A percentile compares a stretch with the other conserved stretches of the same genome.
These are phyloP conservation scores for Drosophila koepferae DNA, from an alignment of 2,888 invertebrate genomes.

Conservation along the genomic window DNA sequence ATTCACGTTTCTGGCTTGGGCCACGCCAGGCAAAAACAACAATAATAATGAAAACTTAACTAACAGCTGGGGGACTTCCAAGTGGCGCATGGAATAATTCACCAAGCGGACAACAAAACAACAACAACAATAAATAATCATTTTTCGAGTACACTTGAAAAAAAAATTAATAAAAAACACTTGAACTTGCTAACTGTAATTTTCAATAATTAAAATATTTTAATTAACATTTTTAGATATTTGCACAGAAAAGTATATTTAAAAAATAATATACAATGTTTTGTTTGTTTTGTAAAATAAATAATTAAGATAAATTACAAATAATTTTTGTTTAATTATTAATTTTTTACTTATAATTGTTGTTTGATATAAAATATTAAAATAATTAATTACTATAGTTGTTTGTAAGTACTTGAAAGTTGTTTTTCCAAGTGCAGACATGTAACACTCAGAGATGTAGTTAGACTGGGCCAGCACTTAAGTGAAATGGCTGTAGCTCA, in stretches of 20 bases:
- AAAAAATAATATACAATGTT: too few relatives aligned
- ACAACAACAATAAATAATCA: slow-evolving; percentile 43
- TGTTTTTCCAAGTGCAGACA: slow-evolving; percentile 33
- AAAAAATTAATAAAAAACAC: background rate
- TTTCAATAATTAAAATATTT: background rate
- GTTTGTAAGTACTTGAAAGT: too few relatives aligned
- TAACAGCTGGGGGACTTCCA: slow-evolving; percentile 35
- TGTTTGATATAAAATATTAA: too few relatives aligned
- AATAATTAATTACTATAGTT: background rate
- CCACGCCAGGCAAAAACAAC: background rate
- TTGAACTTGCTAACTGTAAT: background rate
- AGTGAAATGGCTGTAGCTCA: slow-evolving; percentile 68
- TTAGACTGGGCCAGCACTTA: slow-evolving; percentile 62
- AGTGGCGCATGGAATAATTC: slow-evolving; percentile 60
- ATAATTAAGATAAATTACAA: too few relatives aligned
- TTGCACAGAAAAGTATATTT: background rate
- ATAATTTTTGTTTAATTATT: background rate
- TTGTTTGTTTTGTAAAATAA: too few relatives aligned
- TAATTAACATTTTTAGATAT: background rate
- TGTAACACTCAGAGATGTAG: slow-evolving; percentile 29
- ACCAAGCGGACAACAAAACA: slow-evolving; percentile 20
- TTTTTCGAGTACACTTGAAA: slow-evolving; percentile 34
- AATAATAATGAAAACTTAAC: slow-evolving; percentile 41
- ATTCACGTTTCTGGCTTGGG: slow-evolving; percentile 55
- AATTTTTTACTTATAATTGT: background rate